Percentiles rank a stretch among this genome's conserved stretches.
Evolutionary conservation across 2,113 vertebrate genomes (phyloP).

Genomic region (Proterorhinus semilunaris): DNA sequence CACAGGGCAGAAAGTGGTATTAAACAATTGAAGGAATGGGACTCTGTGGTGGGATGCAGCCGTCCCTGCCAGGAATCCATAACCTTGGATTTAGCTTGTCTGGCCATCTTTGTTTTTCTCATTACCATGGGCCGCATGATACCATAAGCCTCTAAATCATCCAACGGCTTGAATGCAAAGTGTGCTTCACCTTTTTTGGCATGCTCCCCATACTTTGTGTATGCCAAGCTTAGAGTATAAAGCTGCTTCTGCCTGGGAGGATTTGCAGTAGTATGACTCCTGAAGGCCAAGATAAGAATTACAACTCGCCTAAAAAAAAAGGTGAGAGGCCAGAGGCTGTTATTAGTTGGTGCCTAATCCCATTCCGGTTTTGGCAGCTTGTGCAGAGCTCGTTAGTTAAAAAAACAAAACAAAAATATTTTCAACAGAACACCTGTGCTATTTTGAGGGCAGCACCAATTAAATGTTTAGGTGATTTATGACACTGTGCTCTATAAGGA

Average conservation of each 20-base stretch:
- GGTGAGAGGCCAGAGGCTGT: conserved; percentile 23
- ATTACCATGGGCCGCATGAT: conserved; percentile 46
- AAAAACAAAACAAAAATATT: not conserved
- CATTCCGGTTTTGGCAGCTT: conserved; percentile 20
- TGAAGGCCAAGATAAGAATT: conserved; percentile 42
- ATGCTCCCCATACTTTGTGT: conserved; percentile 20
- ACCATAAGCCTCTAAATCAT: conserved; percentile 52
- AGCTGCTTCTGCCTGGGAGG: conserved; percentile 32
- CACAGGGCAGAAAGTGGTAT: conserved; percentile 45
- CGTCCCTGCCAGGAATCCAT: conserved; percentile 18
- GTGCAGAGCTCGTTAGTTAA: conserved; percentile 39
- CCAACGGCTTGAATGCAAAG: conserved; percentile 46
- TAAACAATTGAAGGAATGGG: conserved; percentile 29
- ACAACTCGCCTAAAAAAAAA: conserved; percentile 25
- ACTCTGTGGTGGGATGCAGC: conserved; percentile 14
- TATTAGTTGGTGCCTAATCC: conserved; percentile 28
- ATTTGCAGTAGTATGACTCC: conserved; percentile 32
- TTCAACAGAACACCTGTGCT: conserved; percentile 18
- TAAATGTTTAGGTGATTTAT: conserved; percentile 55
- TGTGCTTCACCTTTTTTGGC: conserved; percentile 35
- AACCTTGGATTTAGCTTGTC: conserved; percentile 52
- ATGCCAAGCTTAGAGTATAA: conserved; percentile 37
- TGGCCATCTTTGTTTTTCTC: conserved; percentile 51
- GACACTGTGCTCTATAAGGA: conserved; percentile 19
- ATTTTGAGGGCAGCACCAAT: conserved; percentile 44